Evolutionary conservation across 1,140 invertebrate genomes (phyloP).

Genomic region (Geopemphigus sp.): DNA sequence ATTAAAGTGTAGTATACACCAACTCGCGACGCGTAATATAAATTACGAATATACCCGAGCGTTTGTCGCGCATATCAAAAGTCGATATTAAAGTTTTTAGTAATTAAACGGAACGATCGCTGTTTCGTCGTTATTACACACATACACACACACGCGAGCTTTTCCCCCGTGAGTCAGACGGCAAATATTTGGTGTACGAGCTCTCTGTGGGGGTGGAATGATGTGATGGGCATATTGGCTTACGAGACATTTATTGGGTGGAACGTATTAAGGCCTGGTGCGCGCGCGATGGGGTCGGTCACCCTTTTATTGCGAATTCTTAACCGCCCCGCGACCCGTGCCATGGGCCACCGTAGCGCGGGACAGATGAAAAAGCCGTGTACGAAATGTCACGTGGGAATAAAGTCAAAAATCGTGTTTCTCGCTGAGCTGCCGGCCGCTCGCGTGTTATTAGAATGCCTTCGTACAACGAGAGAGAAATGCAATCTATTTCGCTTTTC

Average conservation of each 20-base stretch:
- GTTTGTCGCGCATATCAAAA: too few species aligned
- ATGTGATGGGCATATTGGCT: constrained; percentile 47
- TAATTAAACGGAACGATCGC: background rate
- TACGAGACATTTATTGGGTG: constrained; percentile 49
- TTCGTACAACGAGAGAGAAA: too few species aligned
- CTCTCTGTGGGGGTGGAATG: constrained; percentile 26
- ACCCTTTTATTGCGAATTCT: constrained; percentile 48
- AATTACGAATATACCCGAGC: too few species aligned
- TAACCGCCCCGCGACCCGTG: background rate
- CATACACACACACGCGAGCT: too few species aligned
- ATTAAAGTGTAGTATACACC: too few species aligned
- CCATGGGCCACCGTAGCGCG: background rate
- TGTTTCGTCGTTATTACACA: too few species aligned
- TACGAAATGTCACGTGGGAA: constrained; percentile 18
- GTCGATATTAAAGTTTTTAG: background rate
- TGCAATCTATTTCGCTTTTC: too few species aligned
- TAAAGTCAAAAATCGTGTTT: constrained; percentile 33
- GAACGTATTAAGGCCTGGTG: constrained; percentile 49
- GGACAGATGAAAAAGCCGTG: constrained; percentile 19
- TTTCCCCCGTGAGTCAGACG: constrained; percentile 40
- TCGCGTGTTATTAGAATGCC: too few species aligned
- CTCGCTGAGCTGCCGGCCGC: background rate
- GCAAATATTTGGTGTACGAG: constrained; percentile 46
- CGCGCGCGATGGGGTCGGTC: constrained; percentile 29
- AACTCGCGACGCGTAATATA: too few species aligned